Evolutionary conservation across 2,888 invertebrate genomes (phyloP).

Genomic region (Neoascia interrupta): DNA sequence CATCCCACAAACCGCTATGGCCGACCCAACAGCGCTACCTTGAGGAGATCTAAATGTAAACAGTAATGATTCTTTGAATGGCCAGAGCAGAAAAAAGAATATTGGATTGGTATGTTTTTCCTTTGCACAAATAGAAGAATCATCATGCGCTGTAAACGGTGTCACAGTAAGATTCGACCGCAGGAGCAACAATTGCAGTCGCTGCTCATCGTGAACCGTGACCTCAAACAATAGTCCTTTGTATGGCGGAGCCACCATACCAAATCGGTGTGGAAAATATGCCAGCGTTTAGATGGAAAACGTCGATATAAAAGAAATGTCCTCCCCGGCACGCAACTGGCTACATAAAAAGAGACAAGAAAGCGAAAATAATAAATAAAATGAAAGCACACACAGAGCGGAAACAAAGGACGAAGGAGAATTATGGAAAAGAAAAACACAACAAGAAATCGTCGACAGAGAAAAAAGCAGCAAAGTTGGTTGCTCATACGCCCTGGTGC

Average conservation of each 20-base stretch:
- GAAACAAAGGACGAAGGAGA: slow-evolving; percentile 36
- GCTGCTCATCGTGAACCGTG: slow-evolving; percentile 45
- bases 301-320: slow-evolving; percentile 40
- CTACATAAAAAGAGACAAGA: slow-evolving; percentile 60
- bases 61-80: slow-evolving; percentile 55
- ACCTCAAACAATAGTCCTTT: slow-evolving; percentile 34
- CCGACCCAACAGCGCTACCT: too few relatives aligned
- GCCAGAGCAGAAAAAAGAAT: too few relatives aligned
- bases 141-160: slow-evolving; percentile 36
- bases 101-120: slow-evolving; percentile 25
- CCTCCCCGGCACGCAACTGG: slow-evolving; percentile 11
- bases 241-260: slow-evolving; percentile 20
- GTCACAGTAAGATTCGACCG: slow-evolving; percentile 42
- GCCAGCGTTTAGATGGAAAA: slow-evolving; percentile 59
- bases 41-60: slow-evolving; percentile 52
- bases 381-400: slow-evolving; percentile 35
- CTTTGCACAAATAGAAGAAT: slow-evolving; percentile 19
- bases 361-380: slow-evolving; percentile 62
- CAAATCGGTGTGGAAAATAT: too few relatives aligned
- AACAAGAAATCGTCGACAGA: slow-evolving; percentile 50
- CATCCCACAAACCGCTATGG: too few relatives aligned
- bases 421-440: slow-evolving; percentile 51
- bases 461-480: slow-evolving; percentile 33
- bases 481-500: slow-evolving; percentile 60
- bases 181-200: slow-evolving; percentile 61